Evolutionary conservation across 2,797 vertebrate species (phyloP).

Genomic region (Gobionotothen gibberifrons): DNA sequence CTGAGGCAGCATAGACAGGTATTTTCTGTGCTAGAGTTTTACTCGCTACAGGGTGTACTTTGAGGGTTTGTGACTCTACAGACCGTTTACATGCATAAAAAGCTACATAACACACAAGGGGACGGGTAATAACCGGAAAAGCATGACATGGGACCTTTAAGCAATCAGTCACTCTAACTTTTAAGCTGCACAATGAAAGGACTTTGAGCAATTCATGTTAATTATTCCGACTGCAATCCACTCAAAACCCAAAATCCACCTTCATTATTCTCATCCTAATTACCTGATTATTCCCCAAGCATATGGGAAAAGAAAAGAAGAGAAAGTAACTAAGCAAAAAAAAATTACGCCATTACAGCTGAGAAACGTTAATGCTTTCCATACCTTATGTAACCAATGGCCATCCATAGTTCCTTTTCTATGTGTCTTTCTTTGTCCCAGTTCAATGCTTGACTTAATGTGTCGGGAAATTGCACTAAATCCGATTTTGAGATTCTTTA

Average conservation of each 20-base stretch:
- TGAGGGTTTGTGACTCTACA: no score
- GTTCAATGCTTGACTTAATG: slow-evolving; percentile 20
- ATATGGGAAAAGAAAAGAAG: slow-evolving; percentile 22
- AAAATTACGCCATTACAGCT: neutral
- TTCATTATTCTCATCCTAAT: slow-evolving; percentile 42
- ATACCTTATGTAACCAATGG: neutral
- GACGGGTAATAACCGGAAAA: no score
- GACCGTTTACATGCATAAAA: no score
- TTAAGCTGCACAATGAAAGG: slow-evolving; percentile 33
- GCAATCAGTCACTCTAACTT: slow-evolving; percentile 48
- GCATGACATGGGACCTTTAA: neutral
- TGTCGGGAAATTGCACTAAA: slow-evolving; percentile 9
- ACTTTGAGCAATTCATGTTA: slow-evolving; percentile 42
- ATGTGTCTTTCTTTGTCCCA: slow-evolving; percentile 7
- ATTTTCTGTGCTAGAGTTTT: no score
- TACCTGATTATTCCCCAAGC: slow-evolving; percentile 50
- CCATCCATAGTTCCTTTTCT: neutral
- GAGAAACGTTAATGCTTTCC: slow-evolving; percentile 3
- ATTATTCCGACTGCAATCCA: slow-evolving; percentile 32
- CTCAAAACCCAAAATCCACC: slow-evolving; percentile 23
- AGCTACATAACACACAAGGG: no score
- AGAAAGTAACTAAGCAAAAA: slow-evolving; percentile 12
- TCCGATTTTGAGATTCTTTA: slow-evolving; percentile 8
- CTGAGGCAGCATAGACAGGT: no score
- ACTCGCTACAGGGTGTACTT: no score